A percentile compares a stretch with the other conserved stretches of the same genome.
Evolutionary conservation across 2,797 vertebrate genomes (phyloP).

Genomic region (Sebastes paucispinis): DNA sequence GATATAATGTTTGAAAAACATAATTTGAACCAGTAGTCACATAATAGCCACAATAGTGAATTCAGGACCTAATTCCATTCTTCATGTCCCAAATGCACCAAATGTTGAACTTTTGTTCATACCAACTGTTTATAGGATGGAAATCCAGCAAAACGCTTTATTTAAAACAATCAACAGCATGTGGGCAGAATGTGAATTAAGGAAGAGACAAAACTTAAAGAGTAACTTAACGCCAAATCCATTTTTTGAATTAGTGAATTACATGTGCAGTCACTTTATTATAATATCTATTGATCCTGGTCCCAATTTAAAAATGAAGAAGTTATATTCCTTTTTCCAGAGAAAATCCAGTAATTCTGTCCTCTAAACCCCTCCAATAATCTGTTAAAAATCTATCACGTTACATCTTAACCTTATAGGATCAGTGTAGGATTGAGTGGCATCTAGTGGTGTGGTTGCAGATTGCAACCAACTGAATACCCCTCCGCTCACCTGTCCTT

Average conservation of each 20-base stretch:
- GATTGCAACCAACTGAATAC: too few relatives aligned
- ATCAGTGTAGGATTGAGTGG: too few relatives aligned
- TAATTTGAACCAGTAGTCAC: not conserved
- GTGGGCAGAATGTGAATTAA: not conserved
- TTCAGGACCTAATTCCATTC: not conserved
- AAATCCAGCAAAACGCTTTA: not conserved
- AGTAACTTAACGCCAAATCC: too few relatives aligned
- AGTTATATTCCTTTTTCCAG: not conserved
- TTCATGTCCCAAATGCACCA: not conserved
- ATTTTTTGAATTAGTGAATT: too few relatives aligned
- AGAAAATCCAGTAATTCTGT: not conserved
- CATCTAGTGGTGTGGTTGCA: too few relatives aligned
- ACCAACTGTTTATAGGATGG: not conserved
- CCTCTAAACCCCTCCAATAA: not conserved
- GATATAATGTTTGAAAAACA: not conserved
- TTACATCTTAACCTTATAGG: too few relatives aligned
- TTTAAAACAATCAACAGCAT: not conserved
- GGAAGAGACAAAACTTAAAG: not conserved
- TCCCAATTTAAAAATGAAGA: not conserved
- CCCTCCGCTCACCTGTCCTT: too few relatives aligned
- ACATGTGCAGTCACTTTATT: too few relatives aligned
- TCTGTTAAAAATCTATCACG: not conserved
- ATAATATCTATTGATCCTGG: not conserved
- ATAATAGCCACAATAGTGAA: not conserved
- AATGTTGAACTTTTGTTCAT: not conserved